A percentile compares a stretch with the other conserved stretches of the same genome.
phyloP scores from a whole-genome alignment of 2,888 invertebrate species.

The Diaprepes abbreviatus region DNA sequence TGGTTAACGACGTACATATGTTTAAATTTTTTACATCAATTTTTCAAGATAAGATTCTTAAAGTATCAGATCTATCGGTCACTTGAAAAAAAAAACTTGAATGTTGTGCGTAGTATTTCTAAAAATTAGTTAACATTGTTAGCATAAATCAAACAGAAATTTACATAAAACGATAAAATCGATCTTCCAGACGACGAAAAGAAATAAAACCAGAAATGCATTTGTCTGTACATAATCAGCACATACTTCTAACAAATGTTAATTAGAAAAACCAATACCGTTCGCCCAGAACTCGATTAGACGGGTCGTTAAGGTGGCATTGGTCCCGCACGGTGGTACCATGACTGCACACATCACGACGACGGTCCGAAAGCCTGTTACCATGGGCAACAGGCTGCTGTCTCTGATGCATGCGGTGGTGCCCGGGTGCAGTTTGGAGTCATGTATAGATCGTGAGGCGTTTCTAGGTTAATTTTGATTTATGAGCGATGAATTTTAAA shows the following conservation, averaged over 20 bases:
- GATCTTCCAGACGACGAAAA: not conserved
- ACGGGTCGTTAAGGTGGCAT: conserved; percentile 42
- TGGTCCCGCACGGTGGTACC: conserved; percentile 38
- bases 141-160: not conserved
- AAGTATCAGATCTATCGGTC: no score
- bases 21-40: no score
- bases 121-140: no score
- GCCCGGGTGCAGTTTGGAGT: not conserved
- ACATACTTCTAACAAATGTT: conserved; percentile 4
- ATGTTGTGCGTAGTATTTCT: no score
- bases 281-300: conserved; percentile 33
- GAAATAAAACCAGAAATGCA: not conserved
- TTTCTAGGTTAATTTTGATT: conserved; percentile 19
- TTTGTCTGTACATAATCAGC: not conserved
- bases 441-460: not conserved
- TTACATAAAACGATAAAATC: conserved; percentile 9
- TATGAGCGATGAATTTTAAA: not conserved
- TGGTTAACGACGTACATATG: no score
- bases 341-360: not conserved
- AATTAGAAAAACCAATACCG: conserved; percentile 45
- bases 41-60: no score
- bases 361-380: conserved; percentile 24
- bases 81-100: no score
- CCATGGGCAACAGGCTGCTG: conserved; percentile 35
- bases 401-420: not conserved